phyloP scores from a whole-genome alignment of 64 coral and sea anemone genomes.

The Actinia tenebrosa region DNA sequence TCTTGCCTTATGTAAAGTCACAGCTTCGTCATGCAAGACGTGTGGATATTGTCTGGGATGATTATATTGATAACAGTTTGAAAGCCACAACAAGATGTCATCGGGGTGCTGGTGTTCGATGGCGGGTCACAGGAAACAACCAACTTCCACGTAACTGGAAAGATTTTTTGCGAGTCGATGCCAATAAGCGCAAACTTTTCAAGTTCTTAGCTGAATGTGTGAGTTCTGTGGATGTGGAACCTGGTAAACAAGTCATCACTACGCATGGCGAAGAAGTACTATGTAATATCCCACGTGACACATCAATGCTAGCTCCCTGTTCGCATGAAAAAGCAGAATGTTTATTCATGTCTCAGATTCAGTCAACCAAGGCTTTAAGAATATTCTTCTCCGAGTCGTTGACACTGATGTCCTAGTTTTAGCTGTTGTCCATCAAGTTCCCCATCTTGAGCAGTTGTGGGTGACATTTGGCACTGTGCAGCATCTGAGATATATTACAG shows the following conservation, averaged over 20 bases:
- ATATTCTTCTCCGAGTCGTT: neutral
- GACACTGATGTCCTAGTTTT: constrained; percentile 25
- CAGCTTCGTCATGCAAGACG: neutral
- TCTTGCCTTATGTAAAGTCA: neutral
- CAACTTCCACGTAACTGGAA: constrained; percentile 33
- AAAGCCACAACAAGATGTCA: constrained; percentile 31
- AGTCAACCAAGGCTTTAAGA: neutral
- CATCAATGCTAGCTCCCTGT: neutral
- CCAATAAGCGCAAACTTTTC: constrained; percentile 46
- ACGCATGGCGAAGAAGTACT: neutral
- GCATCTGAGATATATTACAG: constrained; percentile 33
- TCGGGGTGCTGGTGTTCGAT: constrained; percentile 12
- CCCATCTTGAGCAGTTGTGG: constrained; percentile 17
- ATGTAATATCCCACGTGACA: neutral
- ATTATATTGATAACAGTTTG: constrained; percentile 24
- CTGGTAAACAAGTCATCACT: neutral
- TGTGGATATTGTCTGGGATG: constrained; percentile 31
- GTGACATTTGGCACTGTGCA: constrained; percentile 34
- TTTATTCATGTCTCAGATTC: constrained; percentile 7
- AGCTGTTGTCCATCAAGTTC: constrained; percentile 1
- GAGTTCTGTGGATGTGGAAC: neutral
- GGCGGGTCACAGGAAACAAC: constrained; percentile 34
- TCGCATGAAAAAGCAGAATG: constrained; percentile 29
- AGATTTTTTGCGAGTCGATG: constrained; percentile 7
- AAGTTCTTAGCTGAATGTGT: neutral